phyloP scores from a whole-genome alignment of 2,113 vertebrate genomes.

The Chloroceryle aenea region DNA sequence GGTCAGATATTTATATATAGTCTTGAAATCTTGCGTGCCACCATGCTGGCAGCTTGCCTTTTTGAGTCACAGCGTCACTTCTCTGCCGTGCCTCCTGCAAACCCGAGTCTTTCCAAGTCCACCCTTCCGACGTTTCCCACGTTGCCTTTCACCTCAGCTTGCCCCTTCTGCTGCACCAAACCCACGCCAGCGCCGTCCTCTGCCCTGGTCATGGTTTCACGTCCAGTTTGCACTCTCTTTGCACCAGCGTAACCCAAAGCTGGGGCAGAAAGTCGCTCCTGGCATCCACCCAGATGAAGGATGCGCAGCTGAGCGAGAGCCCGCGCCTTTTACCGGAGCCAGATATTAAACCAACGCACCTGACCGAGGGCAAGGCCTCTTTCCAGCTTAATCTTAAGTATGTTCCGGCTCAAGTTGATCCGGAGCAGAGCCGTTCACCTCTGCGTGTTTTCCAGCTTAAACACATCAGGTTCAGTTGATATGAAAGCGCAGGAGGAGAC shows the following conservation, averaged over 20 bases:
- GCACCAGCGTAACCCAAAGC: rapidly evolving
- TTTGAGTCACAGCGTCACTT: background rate
- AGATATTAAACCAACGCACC: background rate
- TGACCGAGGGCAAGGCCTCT: background rate
- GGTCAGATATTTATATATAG: slow-evolving; percentile 69
- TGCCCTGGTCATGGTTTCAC: rapidly evolving
- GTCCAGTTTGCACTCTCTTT: background rate
- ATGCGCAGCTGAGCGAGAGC: background rate
- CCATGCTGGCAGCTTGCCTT: slow-evolving; percentile 43
- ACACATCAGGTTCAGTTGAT: background rate
- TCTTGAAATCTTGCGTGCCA: slow-evolving; percentile 50
- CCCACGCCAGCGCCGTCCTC: background rate
- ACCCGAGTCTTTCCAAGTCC: background rate
- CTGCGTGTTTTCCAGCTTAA: background rate
- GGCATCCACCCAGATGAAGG: background rate
- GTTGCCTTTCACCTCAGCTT: background rate
- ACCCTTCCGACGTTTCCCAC: rapidly evolving
- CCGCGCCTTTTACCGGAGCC: background rate
- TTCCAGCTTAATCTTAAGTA: background rate
- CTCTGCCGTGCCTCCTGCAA: background rate
- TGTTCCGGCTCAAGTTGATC: background rate
- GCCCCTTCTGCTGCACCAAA: background rate
- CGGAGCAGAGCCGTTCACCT: background rate
- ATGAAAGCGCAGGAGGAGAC: background rate
- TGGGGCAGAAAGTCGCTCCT: background rate